These are phyloP conservation scores for Episyrphus balteatus DNA, from an alignment of 1,140 invertebrate species.

Conservation along the genomic window DNA sequence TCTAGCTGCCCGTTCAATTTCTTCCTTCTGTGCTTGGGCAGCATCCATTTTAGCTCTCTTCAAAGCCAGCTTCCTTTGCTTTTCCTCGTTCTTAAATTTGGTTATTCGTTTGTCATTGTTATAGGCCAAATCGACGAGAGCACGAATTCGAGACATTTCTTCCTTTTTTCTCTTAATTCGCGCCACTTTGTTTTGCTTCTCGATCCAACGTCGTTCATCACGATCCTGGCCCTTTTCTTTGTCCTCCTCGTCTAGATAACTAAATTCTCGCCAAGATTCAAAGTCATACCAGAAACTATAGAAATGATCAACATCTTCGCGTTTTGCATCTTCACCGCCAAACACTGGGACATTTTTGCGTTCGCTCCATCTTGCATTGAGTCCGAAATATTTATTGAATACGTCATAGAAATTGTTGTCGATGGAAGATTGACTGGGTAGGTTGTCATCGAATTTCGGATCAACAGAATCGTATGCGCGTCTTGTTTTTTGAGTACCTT, in stretches of 20 bases:
- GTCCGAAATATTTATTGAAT: conserved; percentile 69
- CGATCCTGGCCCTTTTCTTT: conserved; percentile 94
- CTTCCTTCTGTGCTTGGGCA: conserved; percentile 65
- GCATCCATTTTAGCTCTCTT: conserved; percentile 88
- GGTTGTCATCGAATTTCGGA: conserved; percentile 80
- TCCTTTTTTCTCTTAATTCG: conserved; percentile 90
- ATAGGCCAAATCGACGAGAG: conserved; percentile 88
- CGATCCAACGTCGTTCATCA: conserved; percentile 92
- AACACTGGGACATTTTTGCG: conserved; percentile 76
- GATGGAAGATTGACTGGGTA: conserved; percentile 64
- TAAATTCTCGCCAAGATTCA: conserved; percentile 98
- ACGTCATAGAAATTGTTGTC: conserved; percentile 76
- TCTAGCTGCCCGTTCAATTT: conserved; percentile 62
- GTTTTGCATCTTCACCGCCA: conserved; percentile 58
- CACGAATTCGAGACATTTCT: conserved; percentile 83
- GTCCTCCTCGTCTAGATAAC: conserved; percentile 98
- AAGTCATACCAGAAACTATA: conserved; percentile 95
- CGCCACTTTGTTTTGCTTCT: conserved; percentile 92
- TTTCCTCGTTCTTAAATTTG: conserved; percentile 89
- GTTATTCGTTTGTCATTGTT: conserved; percentile 84
- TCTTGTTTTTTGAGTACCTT: conserved; percentile 70
- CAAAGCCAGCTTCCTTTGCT: conserved; percentile 75
- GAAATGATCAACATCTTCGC: conserved; percentile 71
- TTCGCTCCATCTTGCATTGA: conserved; percentile 87
- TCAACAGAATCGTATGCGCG: conserved; percentile 94